phyloP scores from a whole-genome alignment of 2,888 invertebrate genomes.

The Hermaeophaga mercurialis region DNA sequence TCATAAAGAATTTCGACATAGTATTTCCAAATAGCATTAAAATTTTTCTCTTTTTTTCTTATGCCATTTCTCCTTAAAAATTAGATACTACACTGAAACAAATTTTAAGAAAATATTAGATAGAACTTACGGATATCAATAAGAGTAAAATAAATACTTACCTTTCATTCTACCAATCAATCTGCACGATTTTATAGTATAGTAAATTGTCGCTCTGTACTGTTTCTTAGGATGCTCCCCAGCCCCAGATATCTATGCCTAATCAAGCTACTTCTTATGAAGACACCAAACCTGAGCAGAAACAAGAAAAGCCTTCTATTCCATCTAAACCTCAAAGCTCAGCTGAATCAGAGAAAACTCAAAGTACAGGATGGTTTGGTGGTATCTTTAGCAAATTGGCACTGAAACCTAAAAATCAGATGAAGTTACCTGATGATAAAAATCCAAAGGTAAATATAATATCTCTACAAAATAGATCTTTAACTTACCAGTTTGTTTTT shows the following conservation, averaged over 20 bases:
- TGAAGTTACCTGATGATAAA: slow-evolving; percentile 94
- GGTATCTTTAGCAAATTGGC: slow-evolving; percentile 84
- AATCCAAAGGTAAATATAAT: slow-evolving; percentile 76
- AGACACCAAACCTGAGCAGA: slow-evolving; percentile 15
- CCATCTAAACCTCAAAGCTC: slow-evolving; percentile 37
- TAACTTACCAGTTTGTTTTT: too few species aligned
- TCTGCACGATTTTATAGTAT: slow-evolving; percentile 41
- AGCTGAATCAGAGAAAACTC: slow-evolving; percentile 38
- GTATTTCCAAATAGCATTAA: too few species aligned
- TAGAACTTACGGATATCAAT: too few species aligned
- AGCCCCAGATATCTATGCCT: slow-evolving; percentile 61
- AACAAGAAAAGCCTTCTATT: slow-evolving; percentile 13
- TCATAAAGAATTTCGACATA: too few species aligned
- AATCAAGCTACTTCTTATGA: slow-evolving; percentile 56
- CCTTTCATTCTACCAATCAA: slow-evolving; percentile 16
- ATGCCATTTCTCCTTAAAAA: too few species aligned
- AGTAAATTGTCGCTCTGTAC: slow-evolving; percentile 54
- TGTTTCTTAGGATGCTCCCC: slow-evolving; percentile 50
- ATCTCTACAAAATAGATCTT: slow-evolving; percentile 34
- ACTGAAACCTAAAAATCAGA: slow-evolving; percentile 87
- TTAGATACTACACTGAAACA: too few species aligned
- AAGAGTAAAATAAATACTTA: too few species aligned
- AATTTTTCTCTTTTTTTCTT: too few species aligned
- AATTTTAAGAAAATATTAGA: too few species aligned
- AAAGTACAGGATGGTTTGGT: slow-evolving; percentile 76